Base-by-base conservation (phyloP, 2,797 vertebrate species). In the Aplochiton taeniatus region DNA sequence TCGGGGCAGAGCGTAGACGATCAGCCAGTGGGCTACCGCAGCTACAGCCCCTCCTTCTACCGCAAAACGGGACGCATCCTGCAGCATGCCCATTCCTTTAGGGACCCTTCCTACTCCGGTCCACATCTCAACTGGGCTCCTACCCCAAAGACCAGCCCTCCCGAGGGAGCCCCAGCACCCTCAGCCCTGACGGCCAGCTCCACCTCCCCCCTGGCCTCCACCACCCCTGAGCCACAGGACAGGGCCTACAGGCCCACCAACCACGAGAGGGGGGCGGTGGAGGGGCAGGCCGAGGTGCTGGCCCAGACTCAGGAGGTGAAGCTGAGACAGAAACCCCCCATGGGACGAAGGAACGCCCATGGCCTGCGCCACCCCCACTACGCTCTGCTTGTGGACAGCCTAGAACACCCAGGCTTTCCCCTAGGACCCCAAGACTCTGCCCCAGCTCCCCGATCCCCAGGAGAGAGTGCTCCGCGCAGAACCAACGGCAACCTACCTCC, bases 11-110 rank as follows among this genome's bases (percentile, higher is more conserved):
- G 91, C 79, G 80, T 88, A 56, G 96, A 96, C 0, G 95, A 96
- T 52, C 90, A 96, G 56, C 95, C 93, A 8, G 90, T 97, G 0
- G 97, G 97, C n/a, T 98, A 98, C 87, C 93, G 96, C 58, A 98
- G 97, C 85, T 98, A 98, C 81, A 98, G 97, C 86, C 97, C 97
- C 0, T 98, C 97, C 10, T 98, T 98, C 81, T 94, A 97, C 85
- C 94, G 96, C 53, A 94, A 97, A 78, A 98, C 96, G 0, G 96
- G 95, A 11, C 94, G 95, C 66, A 92, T 98, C 73, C 76, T 93
- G 85, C 94, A 97, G 58, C 91, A 93, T 51, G 95, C 96, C 4
- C 95, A 96, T 53, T 95, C 96, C 53, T 98, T 96, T 85, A 93
- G 95, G 58, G 95, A 98, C 90, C 93, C 95, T 0, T 88, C 94